Evolutionary conservation across 2,113 vertebrate genomes (phyloP).

Genomic region (Callionymus lyra): DNA sequence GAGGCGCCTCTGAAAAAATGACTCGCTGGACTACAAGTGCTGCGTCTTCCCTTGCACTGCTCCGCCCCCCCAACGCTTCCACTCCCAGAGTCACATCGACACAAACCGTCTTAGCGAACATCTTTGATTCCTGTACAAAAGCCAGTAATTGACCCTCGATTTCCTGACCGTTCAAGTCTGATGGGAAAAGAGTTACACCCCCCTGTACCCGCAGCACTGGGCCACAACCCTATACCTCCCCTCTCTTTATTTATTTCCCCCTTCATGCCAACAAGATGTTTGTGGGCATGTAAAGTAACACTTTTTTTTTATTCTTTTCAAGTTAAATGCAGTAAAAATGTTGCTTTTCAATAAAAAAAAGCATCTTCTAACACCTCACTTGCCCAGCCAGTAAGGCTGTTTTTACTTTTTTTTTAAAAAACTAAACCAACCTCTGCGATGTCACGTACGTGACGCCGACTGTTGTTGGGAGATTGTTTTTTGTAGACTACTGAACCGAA

Average conservation of each 20-base stretch:
- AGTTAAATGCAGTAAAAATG: slow-evolving; percentile 52
- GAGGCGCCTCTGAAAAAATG: neutral
- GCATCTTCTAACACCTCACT: slow-evolving; percentile 45
- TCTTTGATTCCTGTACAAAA: neutral
- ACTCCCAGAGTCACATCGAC: neutral
- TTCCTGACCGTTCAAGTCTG: neutral
- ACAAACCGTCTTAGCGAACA: slow-evolving; percentile 6
- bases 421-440: slow-evolving; percentile 41
- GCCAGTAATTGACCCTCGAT: slow-evolving; percentile 6
- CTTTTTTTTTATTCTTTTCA: slow-evolving; percentile 37
- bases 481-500: slow-evolving; percentile 59
- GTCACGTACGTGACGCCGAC: slow-evolving; percentile 27
- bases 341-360: slow-evolving; percentile 26
- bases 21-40: slow-evolving; percentile 38
- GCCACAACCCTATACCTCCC: slow-evolving; percentile 1
- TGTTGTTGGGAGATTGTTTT: slow-evolving; percentile 22
- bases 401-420: slow-evolving; percentile 19
- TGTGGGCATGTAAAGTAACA: slow-evolving; percentile 48
- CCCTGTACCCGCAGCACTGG: neutral
- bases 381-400: slow-evolving; percentile 19
- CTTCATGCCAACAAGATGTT: slow-evolving; percentile 32
- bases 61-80: slow-evolving; percentile 1
- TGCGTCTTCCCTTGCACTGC: slow-evolving; percentile 21
- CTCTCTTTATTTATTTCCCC: slow-evolving; percentile 65
- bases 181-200: neutral